Conservation (phyloP, 2,113 vertebrate genomes). For the Aspidoscelis tigris region DNA sequence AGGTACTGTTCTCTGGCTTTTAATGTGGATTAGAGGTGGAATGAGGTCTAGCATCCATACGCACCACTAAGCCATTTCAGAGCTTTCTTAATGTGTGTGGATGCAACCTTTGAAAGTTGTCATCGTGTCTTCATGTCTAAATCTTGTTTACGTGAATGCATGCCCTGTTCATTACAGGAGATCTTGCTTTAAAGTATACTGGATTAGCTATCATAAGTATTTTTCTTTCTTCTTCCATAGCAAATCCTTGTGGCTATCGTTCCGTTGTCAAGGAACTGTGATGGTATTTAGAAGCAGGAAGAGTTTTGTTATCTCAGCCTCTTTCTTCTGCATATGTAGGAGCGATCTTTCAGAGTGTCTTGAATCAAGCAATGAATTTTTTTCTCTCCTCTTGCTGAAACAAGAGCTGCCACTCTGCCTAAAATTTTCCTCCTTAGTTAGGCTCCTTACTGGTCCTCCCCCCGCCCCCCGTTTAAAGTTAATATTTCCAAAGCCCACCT, state of each 20-base stretch:
- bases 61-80: too few species aligned
- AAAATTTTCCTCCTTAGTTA: not conserved
- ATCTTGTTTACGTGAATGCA: not conserved
- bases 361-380: not conserved
- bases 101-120: too few species aligned
- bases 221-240: not conserved
- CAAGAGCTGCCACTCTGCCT: not conserved
- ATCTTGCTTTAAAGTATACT: conserved; percentile 4
- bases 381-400: not conserved
- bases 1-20: too few species aligned
- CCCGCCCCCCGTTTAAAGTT: conserved; percentile 5
- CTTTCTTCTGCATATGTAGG: not conserved
- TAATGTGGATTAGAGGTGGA: too few species aligned
- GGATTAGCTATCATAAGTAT: not conserved
- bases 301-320: not conserved
- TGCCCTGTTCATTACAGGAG: not conserved
- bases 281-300: not conserved
- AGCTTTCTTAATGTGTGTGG: too few species aligned
- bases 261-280: not conserved
- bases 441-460: not conserved
- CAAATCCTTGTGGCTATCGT: not conserved
- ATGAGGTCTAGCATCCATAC: too few species aligned
- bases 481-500: conserved; percentile 26
- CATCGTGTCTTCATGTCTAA: not conserved
- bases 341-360: not conserved